Evolutionary conservation across 37 sponge, comb jelly and placozoan genomes (phyloP).

Genomic region (Hexactinellida sp.): DNA sequence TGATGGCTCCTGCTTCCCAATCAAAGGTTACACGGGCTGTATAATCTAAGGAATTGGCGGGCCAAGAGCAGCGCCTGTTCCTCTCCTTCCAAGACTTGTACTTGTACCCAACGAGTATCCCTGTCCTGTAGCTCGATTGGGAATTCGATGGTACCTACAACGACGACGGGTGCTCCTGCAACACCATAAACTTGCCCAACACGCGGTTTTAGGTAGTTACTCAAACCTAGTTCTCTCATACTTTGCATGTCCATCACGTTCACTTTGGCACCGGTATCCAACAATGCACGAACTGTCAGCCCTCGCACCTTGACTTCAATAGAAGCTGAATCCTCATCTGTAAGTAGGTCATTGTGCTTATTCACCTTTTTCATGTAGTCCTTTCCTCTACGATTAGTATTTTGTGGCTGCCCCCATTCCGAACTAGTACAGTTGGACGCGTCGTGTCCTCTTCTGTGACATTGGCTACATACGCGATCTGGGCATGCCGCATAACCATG

Average conservation of each 20-base stretch:
- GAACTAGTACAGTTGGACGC: slow-evolving; percentile 8
- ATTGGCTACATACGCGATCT: not conserved
- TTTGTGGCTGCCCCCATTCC: not conserved
- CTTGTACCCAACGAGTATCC: not conserved
- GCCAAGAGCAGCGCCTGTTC: no score
- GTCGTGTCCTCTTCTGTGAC: slow-evolving; percentile 14
- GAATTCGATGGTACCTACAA: not conserved
- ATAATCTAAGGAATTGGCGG: slow-evolving; percentile 6
- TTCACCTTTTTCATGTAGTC: not conserved
- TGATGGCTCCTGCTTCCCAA: not conserved
- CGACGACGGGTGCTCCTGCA: not conserved
- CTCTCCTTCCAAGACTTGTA: slow-evolving; percentile 5
- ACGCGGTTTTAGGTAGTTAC: not conserved
- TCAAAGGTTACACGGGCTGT: not conserved
- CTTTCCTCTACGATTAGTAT: not conserved
- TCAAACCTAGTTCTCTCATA: not conserved
- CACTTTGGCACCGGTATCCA: not conserved
- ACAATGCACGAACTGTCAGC: not conserved
- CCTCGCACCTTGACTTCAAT: no score
- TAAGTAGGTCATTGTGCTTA: not conserved
- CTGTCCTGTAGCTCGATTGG: not conserved
- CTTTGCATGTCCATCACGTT: slow-evolving; percentile 14
- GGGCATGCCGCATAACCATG: not conserved
- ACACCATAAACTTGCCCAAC: not conserved
- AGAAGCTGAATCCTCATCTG: not conserved